A percentile compares a stretch with the other conserved stretches of the same genome.
phyloP scores from a whole-genome alignment of 2,797 vertebrate genomes.

The Brachyrhaphis roseni region DNA sequence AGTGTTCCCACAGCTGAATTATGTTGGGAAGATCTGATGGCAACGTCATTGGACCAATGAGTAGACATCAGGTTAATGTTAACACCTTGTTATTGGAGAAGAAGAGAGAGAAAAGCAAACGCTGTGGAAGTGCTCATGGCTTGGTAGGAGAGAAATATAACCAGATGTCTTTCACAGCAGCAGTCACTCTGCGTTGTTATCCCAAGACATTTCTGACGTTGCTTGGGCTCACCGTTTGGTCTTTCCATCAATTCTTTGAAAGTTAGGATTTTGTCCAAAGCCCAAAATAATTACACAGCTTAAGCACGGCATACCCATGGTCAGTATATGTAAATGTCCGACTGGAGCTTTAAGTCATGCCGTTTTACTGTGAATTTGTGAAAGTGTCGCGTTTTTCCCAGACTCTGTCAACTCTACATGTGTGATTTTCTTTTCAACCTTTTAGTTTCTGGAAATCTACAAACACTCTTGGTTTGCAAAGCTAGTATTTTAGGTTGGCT shows the following conservation, averaged over 20 bases:
- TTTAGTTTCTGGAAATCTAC: conserved; percentile 38
- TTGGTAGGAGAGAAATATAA: background rate
- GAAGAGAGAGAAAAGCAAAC: background rate
- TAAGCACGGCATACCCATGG: background rate
- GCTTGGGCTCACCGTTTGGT: background rate
- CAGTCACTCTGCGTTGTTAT: background rate
- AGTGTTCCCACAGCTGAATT: background rate
- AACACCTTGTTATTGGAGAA: background rate
- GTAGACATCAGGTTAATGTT: background rate
- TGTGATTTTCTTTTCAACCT: conserved; percentile 39
- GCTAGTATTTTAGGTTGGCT: conserved; percentile 55
- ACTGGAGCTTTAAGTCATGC: background rate
- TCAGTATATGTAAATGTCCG: background rate
- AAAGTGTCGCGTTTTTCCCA: conserved; percentile 36
- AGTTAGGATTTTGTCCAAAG: background rate
- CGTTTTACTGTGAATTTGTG: conserved; percentile 44
- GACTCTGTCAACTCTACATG: conserved; percentile 30
- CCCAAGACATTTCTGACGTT: background rate
- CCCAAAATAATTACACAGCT: background rate
- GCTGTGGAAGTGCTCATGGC: background rate
- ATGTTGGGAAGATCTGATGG: background rate
- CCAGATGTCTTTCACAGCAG: background rate
- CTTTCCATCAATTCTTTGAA: background rate
- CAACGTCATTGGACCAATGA: background rate
- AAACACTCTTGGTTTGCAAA: conserved; percentile 53